phyloP scores from a whole-genome alignment of 2,113 vertebrate species.

The Kryptolebias marmoratus region DNA sequence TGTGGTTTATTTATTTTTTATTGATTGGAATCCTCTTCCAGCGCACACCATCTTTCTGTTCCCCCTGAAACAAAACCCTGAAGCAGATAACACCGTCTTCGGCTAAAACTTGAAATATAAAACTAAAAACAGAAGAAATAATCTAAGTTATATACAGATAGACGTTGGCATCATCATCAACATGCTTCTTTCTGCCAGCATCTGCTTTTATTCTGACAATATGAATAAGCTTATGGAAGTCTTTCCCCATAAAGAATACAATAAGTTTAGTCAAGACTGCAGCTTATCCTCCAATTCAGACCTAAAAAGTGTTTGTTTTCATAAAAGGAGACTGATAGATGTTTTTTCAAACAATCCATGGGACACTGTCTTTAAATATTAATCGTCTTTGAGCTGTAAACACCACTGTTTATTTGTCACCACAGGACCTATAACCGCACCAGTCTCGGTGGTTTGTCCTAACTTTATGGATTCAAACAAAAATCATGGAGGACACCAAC shows the following conservation, averaged over 20 bases:
- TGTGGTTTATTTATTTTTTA: too few relatives aligned
- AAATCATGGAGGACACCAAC: background rate
- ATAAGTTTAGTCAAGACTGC: background rate
- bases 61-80: background rate
- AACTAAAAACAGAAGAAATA: too few relatives aligned
- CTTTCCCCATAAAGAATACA: background rate
- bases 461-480: background rate
- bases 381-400: conserved; percentile 28
- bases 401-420: conserved; percentile 31
- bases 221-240: too few relatives aligned
- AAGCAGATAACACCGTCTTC: background rate
- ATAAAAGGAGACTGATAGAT: background rate
- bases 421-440: background rate
- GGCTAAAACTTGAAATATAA: too few relatives aligned
- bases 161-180: too few relatives aligned
- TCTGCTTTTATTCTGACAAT: too few relatives aligned
- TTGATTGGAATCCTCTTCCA: too few relatives aligned
- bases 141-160: too few relatives aligned
- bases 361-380: conserved; percentile 48
- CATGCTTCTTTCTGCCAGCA: too few relatives aligned
- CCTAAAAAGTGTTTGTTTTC: background rate
- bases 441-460: background rate
- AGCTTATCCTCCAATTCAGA: background rate
- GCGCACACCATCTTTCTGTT: background rate
- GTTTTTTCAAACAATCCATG: conserved; percentile 1